A percentile compares a stretch with the other conserved stretches of the same genome.
Evolutionary conservation across 2,888 invertebrate species (phyloP).

Genomic region (Cerastis rubricosa): DNA sequence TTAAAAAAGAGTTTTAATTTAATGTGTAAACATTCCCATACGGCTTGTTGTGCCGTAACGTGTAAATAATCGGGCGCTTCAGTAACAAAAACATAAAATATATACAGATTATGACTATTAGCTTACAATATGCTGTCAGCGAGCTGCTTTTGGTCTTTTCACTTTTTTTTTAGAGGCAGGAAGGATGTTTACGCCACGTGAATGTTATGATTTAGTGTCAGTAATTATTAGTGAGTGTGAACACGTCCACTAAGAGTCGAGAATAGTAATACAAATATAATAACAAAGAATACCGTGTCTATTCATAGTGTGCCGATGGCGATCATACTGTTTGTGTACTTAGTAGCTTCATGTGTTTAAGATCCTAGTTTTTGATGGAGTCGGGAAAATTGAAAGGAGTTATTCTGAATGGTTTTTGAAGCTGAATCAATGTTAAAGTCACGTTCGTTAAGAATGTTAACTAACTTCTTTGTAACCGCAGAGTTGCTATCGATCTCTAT

Average conservation of each 20-base stretch:
- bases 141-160: conserved; percentile 83
- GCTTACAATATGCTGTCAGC: conserved; percentile 87
- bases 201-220: conserved; percentile 89
- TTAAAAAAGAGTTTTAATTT: conserved; percentile 79
- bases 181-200: conserved; percentile 89
- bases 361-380: conserved; percentile 70
- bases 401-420: conserved; percentile 43
- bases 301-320: conserved; percentile 80
- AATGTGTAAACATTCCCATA: conserved; percentile 89
- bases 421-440: conserved; percentile 49
- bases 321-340: conserved; percentile 79
- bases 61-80: conserved; percentile 83
- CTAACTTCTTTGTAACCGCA: conserved; percentile 45
- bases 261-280: conserved; percentile 88
- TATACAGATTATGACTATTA: conserved; percentile 88
- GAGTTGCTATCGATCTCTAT: conserved; percentile 58
- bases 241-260: conserved; percentile 86
- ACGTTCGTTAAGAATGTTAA: conserved; percentile 43
- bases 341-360: conserved; percentile 78
- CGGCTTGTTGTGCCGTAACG: conserved; percentile 76
- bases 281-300: conserved; percentile 85
- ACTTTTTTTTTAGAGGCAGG: conserved; percentile 80
- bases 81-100: conserved; percentile 80
- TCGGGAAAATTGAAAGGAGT: conserved; percentile 53
- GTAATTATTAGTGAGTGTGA: conserved; percentile 89